Conservation (phyloP, 2,888 invertebrate species). For the Cremastobaeus sp. region DNA sequence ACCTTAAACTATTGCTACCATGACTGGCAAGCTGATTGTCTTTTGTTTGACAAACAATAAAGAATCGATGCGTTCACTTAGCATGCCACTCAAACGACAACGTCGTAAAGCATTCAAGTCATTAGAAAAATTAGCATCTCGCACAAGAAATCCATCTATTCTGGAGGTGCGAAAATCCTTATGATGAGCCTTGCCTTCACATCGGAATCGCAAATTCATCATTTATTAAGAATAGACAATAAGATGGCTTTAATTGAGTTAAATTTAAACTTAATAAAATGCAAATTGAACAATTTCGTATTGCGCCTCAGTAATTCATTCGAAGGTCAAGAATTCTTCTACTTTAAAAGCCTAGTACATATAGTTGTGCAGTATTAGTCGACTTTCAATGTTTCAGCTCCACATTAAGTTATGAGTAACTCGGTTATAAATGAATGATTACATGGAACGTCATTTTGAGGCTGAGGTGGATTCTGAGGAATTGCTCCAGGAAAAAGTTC, state of each 20-base stretch:
- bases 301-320: not conserved
- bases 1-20: constrained; percentile 75
- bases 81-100: constrained; percentile 73
- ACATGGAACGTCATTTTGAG: constrained; percentile 35
- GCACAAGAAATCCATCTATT: constrained; percentile 36
- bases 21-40: constrained; percentile 76
- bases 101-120: constrained; percentile 72
- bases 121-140: constrained; percentile 75
- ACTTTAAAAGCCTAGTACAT: not conserved
- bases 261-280: constrained; percentile 4
- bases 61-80: constrained; percentile 72
- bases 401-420: constrained; percentile 21
- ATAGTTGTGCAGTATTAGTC: not conserved
- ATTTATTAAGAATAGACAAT: constrained; percentile 36
- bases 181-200: constrained; percentile 14
- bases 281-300: constrained; percentile 4
- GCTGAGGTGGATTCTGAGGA: constrained; percentile 42
- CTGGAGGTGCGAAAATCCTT: constrained; percentile 49
- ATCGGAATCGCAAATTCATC: constrained; percentile 28
- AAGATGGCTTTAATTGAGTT: constrained; percentile 23
- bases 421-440: constrained; percentile 46
- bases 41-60: constrained; percentile 78
- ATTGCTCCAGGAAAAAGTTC: constrained; percentile 62
- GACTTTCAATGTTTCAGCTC: not conserved
- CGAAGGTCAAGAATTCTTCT: not conserved